A percentile compares a stretch with the other conserved stretches of the same genome.
Conservation (phyloP, 2,113 vertebrate genomes). For the Campylorhamphus procurvoides region DNA sequence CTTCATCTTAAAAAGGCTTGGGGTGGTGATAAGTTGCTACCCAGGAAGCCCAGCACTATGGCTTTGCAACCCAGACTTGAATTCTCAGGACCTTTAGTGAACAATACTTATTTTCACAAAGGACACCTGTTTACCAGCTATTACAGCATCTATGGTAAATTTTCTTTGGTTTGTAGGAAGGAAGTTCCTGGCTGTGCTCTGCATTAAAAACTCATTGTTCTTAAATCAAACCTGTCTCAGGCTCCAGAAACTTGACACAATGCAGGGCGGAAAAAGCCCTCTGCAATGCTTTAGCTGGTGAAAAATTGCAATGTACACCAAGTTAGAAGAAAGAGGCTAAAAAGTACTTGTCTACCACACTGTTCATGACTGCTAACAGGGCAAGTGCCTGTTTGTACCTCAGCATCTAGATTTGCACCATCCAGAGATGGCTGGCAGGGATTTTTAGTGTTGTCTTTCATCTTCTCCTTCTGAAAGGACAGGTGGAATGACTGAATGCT, state of each 20-base stretch:
- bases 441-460: background rate
- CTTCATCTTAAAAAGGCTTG: background rate
- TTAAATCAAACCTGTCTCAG: background rate
- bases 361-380: background rate
- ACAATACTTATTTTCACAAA: background rate
- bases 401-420: background rate
- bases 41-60: background rate
- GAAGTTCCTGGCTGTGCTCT: background rate
- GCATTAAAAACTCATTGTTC: background rate
- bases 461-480: background rate
- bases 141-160: background rate
- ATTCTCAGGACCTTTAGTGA: background rate
- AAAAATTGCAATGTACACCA: background rate
- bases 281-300: background rate
- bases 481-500: rapidly evolving
- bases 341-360: background rate
- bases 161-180: background rate
- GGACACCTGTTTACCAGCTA: background rate
- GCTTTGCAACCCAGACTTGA: background rate
- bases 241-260: background rate
- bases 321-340: background rate
- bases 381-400: background rate
- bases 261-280: background rate
- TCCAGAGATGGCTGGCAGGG: background rate
- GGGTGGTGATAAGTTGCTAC: background rate